phyloP scores from a whole-genome alignment of 2,888 invertebrate species.

The Brachylomia viminalis region DNA sequence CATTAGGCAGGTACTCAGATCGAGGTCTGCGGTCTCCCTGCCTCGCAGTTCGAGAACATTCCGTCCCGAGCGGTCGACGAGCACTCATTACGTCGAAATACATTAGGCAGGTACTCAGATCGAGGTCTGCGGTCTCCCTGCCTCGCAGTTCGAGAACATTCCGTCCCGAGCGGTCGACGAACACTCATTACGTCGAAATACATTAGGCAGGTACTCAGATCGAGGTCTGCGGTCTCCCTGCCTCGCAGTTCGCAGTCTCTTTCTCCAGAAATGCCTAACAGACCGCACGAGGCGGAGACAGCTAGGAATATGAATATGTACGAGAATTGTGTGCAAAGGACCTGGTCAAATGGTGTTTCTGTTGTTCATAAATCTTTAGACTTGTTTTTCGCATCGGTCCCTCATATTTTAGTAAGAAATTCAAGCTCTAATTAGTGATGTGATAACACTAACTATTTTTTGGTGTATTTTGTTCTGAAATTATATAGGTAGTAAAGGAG shows the following conservation, averaged over 20 bases:
- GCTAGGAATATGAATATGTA: conserved; percentile 19
- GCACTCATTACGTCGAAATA: conserved; percentile 11
- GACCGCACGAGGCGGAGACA: conserved; percentile 35
- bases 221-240: conserved; percentile 34
- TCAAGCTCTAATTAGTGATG: not conserved
- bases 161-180: not conserved
- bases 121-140: conserved; percentile 34
- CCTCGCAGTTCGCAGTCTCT: conserved; percentile 15
- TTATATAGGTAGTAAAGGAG: not conserved
- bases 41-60: too few species aligned
- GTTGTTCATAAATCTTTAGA: not conserved
- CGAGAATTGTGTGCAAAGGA: conserved; percentile 4
- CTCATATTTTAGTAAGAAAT: not conserved
- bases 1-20: too few species aligned
- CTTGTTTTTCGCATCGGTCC: not conserved
- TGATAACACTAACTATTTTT: not conserved
- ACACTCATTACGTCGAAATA: conserved; percentile 11
- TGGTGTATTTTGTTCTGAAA: not conserved
- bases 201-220: conserved; percentile 19
- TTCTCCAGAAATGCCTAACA: conserved; percentile 44
- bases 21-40: too few species aligned
- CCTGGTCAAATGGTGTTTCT: not conserved
- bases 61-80: not conserved
- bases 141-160: conserved; percentile 8
- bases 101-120: conserved; percentile 19